Percentiles rank a stretch among this genome's conserved stretches.
phyloP scores from a whole-genome alignment of 1,140 invertebrate species.

The Diprion similis region DNA sequence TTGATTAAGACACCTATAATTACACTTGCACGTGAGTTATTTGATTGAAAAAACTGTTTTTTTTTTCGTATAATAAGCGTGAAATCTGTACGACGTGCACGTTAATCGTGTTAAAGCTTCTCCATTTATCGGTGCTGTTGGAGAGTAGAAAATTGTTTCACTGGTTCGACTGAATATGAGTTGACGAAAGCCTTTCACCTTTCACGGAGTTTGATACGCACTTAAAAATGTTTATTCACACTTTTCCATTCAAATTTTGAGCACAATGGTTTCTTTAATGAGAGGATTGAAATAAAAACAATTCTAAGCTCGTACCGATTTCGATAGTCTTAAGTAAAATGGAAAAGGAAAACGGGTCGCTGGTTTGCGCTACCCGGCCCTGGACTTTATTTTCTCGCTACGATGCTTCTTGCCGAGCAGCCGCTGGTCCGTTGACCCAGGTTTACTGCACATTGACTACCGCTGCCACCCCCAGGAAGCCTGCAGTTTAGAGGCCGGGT shows the following conservation, averaged over 20 bases:
- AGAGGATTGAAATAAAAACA: not conserved
- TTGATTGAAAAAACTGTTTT: no score
- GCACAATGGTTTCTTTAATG: no score
- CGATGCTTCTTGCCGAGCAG: constrained; percentile 18
- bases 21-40: no score
- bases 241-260: not conserved
- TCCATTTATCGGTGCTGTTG: no score
- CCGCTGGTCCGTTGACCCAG: constrained; percentile 17
- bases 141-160: no score
- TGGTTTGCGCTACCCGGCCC: constrained; percentile 13
- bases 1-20: no score
- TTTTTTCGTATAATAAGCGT: no score
- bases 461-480: not conserved
- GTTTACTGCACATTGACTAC: not conserved
- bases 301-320: not conserved
- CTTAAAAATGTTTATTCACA: constrained; percentile 16
- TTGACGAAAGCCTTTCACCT: constrained; percentile 7
- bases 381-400: constrained; percentile 25
- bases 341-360: not conserved
- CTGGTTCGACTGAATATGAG: no score
- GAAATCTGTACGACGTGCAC: no score
- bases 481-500: not conserved
- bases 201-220: constrained; percentile 26
- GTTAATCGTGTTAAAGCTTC: no score
- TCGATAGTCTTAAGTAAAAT: not conserved